Conservation (phyloP, 1,140 invertebrate species). For the Solenopsis fugax region DNA sequence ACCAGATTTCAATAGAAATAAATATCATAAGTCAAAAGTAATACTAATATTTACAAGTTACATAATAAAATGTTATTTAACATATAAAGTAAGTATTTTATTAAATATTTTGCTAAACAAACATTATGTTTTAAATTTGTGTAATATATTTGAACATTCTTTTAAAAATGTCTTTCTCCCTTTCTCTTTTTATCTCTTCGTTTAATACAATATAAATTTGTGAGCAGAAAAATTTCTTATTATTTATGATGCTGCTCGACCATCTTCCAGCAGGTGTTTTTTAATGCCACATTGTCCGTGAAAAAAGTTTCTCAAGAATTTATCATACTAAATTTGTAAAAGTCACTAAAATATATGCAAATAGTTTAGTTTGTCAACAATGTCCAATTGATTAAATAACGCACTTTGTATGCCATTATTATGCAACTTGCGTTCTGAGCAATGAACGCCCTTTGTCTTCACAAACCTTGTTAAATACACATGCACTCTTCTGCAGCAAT, state of each 20-base stretch:
- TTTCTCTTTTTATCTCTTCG: not conserved
- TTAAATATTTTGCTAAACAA: slow-evolving; percentile 10
- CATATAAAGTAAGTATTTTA: slow-evolving; percentile 1
- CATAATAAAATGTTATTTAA: not conserved
- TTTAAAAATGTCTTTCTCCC: not conserved
- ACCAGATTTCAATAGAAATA: not conserved
- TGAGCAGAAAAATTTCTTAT: slow-evolving; percentile 20
- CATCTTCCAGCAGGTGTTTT: not conserved
- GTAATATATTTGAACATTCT: slow-evolving; percentile 17
- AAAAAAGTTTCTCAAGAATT: slow-evolving; percentile 20
- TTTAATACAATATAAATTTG: slow-evolving; percentile 42
- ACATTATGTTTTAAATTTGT: not conserved
- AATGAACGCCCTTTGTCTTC: slow-evolving; percentile 44
- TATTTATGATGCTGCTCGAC: slow-evolving; percentile 4
- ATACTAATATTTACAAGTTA: not conserved
- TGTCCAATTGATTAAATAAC: slow-evolving; percentile 53
- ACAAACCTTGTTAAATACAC: slow-evolving; percentile 33
- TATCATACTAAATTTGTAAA: slow-evolving; percentile 44
- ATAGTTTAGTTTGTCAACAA: slow-evolving; percentile 43
- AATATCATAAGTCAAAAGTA: not conserved
- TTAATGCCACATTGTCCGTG: not conserved
- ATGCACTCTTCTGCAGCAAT: slow-evolving; percentile 39
- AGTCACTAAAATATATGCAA: slow-evolving; percentile 21
- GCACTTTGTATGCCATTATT: slow-evolving; percentile 40
- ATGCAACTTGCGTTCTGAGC: slow-evolving; percentile 39